Conservation (phyloP, 2,797 vertebrate species). For the Silurus lanzhouensis region DNA sequence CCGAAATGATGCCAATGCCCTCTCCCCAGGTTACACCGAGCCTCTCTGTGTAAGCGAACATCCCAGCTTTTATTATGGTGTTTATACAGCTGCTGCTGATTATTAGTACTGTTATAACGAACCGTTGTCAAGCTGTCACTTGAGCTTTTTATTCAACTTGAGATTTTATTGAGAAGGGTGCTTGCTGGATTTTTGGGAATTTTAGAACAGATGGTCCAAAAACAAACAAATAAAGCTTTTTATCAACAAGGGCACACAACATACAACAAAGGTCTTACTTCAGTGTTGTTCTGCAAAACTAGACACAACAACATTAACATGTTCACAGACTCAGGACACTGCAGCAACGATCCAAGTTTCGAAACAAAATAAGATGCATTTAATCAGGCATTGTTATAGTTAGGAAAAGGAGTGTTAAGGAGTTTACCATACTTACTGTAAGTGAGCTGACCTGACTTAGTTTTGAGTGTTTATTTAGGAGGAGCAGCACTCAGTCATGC, state of each 20-base stretch:
- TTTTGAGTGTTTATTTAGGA: conserved; percentile 63
- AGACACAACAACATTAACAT: neutral
- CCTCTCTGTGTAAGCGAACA: conserved; percentile 81
- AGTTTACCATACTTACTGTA: conserved; percentile 22
- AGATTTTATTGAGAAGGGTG: conserved; percentile 1
- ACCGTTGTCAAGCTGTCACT: conserved; percentile 18
- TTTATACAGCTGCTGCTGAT: conserved; percentile 45
- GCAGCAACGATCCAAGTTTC: neutral
- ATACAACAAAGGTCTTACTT: neutral
- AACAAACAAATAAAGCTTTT: neutral
- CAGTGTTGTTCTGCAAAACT: too few species aligned
- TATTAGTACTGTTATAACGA: conserved; percentile 33
- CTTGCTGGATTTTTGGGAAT: neutral
- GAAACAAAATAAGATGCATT: neutral
- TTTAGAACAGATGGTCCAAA: neutral
- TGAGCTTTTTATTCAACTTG: neutral
- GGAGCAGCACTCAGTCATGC: conserved; percentile 49
- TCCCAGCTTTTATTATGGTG: conserved; percentile 14
- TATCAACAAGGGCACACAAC: neutral
- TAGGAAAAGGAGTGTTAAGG: conserved; percentile 11
- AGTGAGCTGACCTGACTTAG: conserved; percentile 4
- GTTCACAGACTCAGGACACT: neutral
- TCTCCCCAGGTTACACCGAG: conserved; percentile 78
- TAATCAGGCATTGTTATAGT: too few species aligned
- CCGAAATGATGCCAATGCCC: conserved; percentile 66